Conservation (phyloP, 1,140 invertebrate genomes). For the Gonioctena quinquepunctata region DNA sequence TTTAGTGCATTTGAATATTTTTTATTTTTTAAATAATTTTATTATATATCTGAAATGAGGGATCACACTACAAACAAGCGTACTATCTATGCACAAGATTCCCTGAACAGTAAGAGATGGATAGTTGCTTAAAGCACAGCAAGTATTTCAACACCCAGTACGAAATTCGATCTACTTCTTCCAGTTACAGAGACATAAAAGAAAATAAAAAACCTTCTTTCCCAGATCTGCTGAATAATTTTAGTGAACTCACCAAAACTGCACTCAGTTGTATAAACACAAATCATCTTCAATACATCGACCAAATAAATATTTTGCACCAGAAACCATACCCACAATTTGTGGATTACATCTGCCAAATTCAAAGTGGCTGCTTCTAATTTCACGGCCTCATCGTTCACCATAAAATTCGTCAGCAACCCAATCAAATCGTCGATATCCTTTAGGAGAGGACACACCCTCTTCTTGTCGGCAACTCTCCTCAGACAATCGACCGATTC, state of each 20-base stretch:
- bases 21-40: too few relatives aligned
- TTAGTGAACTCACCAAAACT: constrained; percentile 51
- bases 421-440: constrained; percentile 57
- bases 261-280: constrained; percentile 61
- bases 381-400: constrained; percentile 54
- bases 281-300: constrained; percentile 58
- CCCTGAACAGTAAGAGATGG: too few relatives aligned
- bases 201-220: too few relatives aligned
- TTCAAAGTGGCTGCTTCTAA: constrained; percentile 52
- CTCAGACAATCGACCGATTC: constrained; percentile 58
- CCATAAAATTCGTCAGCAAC: constrained; percentile 61
- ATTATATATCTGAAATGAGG: too few relatives aligned
- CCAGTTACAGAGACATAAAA: too few relatives aligned
- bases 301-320: constrained; percentile 54
- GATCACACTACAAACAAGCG: too few relatives aligned
- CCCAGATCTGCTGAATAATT: too few relatives aligned
- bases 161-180: too few relatives aligned
- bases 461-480: constrained; percentile 52
- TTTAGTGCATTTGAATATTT: too few relatives aligned
- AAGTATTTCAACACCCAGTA: too few relatives aligned
- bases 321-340: constrained; percentile 61
- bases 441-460: constrained; percentile 57
- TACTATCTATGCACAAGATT: too few relatives aligned
- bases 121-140: too few relatives aligned
- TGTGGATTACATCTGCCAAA: constrained; percentile 60